Evolutionary conservation across 2,113 vertebrate species (phyloP).

Genomic region (Bufo bufo): DNA sequence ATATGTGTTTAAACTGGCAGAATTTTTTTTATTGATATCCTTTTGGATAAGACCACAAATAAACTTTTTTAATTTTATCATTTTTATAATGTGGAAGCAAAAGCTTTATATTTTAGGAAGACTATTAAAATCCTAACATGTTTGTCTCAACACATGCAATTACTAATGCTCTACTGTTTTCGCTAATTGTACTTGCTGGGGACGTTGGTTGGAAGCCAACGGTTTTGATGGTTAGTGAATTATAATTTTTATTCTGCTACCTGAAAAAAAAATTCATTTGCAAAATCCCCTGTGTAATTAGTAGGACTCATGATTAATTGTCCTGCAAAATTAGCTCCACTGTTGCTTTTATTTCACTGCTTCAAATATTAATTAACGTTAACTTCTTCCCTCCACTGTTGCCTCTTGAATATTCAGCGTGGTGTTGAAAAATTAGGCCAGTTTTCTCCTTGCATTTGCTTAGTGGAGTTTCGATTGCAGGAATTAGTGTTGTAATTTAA

Average conservation of each 20-base stretch:
- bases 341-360: slow-evolving; percentile 98
- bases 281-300: slow-evolving; percentile 99
- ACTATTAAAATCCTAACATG: slow-evolving; percentile 94
- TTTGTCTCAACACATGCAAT: slow-evolving; percentile 93
- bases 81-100: slow-evolving; percentile 76
- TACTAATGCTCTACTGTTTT: slow-evolving; percentile 89
- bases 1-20: too few relatives aligned
- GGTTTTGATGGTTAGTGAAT: slow-evolving; percentile 94
- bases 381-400: slow-evolving; percentile 88
- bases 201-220: slow-evolving; percentile 95
- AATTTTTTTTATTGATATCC: too few relatives aligned
- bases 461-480: slow-evolving; percentile 85
- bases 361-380: slow-evolving; percentile 99
- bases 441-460: slow-evolving; percentile 80
- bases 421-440: slow-evolving; percentile 89
- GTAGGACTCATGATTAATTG: slow-evolving; percentile 99
- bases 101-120: slow-evolving; percentile 87
- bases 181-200: slow-evolving; percentile 96
- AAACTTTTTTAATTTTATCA: slow-evolving; percentile 78
- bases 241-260: slow-evolving; percentile 93
- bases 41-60: too few relatives aligned
- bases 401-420: slow-evolving; percentile 96
- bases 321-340: slow-evolving; percentile 99
- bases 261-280: slow-evolving; percentile 97
- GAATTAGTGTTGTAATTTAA: slow-evolving; percentile 86